phyloP scores from a whole-genome alignment of 2,113 vertebrate genomes.

The Amblyopsis rosae region DNA sequence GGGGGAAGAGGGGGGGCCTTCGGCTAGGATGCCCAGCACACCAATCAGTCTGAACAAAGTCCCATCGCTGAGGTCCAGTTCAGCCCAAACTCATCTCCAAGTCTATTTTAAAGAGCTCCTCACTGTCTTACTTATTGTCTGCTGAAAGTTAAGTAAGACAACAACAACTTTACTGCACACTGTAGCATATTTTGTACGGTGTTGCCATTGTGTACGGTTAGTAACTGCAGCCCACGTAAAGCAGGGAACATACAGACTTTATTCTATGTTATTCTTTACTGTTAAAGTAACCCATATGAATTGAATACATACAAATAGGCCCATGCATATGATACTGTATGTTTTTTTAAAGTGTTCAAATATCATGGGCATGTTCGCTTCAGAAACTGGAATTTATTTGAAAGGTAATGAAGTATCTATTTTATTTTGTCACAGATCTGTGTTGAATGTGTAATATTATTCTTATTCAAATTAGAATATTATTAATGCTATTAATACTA shows the following conservation, averaged over 20 bases:
- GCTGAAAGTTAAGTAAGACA: conserved; percentile 12
- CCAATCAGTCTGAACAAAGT: conserved; percentile 67
- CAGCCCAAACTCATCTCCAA: conserved; percentile 39
- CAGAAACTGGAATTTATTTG: not conserved
- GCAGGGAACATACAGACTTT: not conserved
- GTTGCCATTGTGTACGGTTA: not conserved
- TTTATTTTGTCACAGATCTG: not conserved
- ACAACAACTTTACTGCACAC: not conserved
- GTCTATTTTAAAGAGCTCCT: conserved; percentile 47
- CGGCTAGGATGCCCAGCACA: conserved; percentile 52
- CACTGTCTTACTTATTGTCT: conserved; percentile 22
- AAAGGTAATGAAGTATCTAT: conserved; percentile 3
- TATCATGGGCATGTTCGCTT: not conserved
- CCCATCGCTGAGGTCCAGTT: conserved; percentile 56
- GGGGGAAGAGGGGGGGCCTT: conserved; percentile 12
- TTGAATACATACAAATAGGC: not conserved
- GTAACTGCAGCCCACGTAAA: not conserved
- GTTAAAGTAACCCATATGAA: not conserved
- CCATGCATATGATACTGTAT: not conserved
- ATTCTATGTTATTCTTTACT: not conserved
- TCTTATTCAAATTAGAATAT: not conserved
- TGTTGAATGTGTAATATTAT: not conserved
- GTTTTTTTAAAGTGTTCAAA: not conserved
- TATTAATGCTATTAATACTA: not conserved
- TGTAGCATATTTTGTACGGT: conserved; percentile 4